Base-by-base conservation (phyloP, 2,888 invertebrate genomes). In the Diplazon laetatorius region DNA sequence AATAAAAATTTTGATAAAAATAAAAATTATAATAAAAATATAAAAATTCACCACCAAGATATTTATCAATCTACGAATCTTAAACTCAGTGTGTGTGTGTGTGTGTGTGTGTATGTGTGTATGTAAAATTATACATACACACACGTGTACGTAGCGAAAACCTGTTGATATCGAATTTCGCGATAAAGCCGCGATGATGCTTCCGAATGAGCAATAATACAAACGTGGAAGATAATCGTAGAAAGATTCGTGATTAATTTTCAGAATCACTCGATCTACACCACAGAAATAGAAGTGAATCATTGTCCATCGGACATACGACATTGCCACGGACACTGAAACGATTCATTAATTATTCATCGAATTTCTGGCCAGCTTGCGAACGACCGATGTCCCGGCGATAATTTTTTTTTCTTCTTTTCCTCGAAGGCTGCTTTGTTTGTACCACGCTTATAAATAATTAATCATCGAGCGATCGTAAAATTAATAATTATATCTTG, bases 331-430 rank as follows among this genome's bases (percentile, higher is more conserved):
- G 12, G 37, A 35, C 12, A 10, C 5, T 44, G 30, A 60, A 59
- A 25, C 42, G 8, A n/a, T 52, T 74, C 59, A 52, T 74, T 60
- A 10, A 59, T 55, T 72, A 71, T 76, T 76, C 72, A 62, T 77
- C 44, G 62, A 30, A 78, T 82, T 76, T 82, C 81, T 46, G 12
- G 55, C 42, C 65, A 44, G 37, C 39, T 52, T 35, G 65, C 30
- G 48, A 16, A 42, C 59, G 6, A 35, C 39, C 63, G 1, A 9
- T 2, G n/a, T n/a, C n/a, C 35, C 1, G 20, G 6, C 30, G 30
- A 12, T 8, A 35, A 12, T 50, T n/a, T 20, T 72, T 65, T 59
- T 57, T 55, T 65, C 65, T 66, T 14, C 12, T 6, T 25, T 6
- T 0, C 1, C 30, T 2, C 8, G 30, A 55, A 16, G 30, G 55